These are phyloP conservation scores for Tamandua tetradactyla DNA, from an alignment of 2,797 vertebrate species.

Conservation along the genomic window DNA sequence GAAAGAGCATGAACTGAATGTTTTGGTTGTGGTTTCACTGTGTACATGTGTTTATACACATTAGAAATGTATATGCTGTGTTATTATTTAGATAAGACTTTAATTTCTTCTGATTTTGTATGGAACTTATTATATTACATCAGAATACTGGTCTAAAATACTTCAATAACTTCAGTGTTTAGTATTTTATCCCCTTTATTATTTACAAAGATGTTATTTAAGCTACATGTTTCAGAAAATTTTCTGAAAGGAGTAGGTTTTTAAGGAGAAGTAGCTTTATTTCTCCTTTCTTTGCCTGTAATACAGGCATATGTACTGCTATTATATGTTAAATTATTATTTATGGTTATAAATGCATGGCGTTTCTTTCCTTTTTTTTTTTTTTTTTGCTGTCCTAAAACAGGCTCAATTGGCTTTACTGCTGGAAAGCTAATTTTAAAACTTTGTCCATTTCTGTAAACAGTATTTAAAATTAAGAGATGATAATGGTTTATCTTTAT, in stretches of 20 bases:
- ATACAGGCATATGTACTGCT: background rate
- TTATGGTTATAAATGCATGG: background rate
- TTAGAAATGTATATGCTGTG: background rate
- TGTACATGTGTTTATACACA: background rate
- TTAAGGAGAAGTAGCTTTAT: background rate
- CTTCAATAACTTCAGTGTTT: background rate
- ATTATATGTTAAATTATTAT: background rate
- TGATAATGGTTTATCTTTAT: background rate
- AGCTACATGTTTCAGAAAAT: background rate
- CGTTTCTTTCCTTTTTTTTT: background rate
- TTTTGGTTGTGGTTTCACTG: slow-evolving; percentile 45
- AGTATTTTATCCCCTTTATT: background rate
- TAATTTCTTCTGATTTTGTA: slow-evolving; percentile 31
- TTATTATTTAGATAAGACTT: slow-evolving; percentile 2
- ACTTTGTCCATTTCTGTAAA: slow-evolving; percentile 19
- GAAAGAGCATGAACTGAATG: background rate
- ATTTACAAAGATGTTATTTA: slow-evolving; percentile 10
- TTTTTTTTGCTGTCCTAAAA: background rate
- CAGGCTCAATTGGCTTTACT: background rate
- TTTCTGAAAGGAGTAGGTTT: slow-evolving; percentile 11
- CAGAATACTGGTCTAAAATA: background rate
- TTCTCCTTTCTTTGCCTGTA: slow-evolving; percentile 5
- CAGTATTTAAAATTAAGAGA: background rate
- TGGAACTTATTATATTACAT: slow-evolving; percentile 26
- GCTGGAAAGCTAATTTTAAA: background rate